A percentile compares a stretch with the other conserved stretches of the same genome.
Conservation (phyloP, 2,113 vertebrate species). For the Cinclus cinclus region DNA sequence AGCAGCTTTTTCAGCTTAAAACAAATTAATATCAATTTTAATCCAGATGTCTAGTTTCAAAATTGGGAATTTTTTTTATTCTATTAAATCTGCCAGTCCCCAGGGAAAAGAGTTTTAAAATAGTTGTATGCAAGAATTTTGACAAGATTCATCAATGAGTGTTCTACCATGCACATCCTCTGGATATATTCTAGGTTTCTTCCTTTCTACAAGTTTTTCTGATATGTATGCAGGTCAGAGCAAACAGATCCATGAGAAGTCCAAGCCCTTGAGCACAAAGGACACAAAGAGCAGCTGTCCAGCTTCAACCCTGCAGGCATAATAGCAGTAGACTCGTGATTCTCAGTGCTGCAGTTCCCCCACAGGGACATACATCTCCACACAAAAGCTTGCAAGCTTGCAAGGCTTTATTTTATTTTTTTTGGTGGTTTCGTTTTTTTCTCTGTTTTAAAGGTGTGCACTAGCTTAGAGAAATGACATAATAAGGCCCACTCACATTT, state of each 20-base stretch:
- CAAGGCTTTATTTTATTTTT: neutral
- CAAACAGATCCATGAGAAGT: conserved; percentile 12
- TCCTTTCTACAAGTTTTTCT: neutral
- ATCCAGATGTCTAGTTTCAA: neutral
- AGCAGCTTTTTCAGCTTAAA: neutral
- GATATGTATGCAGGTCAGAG: neutral
- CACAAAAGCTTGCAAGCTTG: conserved; percentile 35
- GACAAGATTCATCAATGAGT: neutral
- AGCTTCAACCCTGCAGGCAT: neutral
- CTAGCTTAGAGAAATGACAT: neutral
- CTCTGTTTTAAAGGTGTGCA: neutral
- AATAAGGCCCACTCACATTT: neutral
- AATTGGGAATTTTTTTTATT: neutral
- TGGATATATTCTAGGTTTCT: neutral
- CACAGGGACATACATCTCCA: neutral
- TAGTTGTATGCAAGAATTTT: neutral
- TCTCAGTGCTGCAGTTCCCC: neutral
- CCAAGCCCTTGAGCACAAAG: conserved; percentile 14
- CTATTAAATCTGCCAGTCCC: neutral
- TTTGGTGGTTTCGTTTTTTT: neutral
- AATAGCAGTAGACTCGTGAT: conserved; percentile 8
- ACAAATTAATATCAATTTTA: neutral
- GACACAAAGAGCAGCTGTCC: conserved; percentile 37
- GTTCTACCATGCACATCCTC: neutral
- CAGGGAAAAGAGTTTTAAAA: neutral